Conservation (phyloP, 2,113 vertebrate species). For the Morone chrysops region DNA sequence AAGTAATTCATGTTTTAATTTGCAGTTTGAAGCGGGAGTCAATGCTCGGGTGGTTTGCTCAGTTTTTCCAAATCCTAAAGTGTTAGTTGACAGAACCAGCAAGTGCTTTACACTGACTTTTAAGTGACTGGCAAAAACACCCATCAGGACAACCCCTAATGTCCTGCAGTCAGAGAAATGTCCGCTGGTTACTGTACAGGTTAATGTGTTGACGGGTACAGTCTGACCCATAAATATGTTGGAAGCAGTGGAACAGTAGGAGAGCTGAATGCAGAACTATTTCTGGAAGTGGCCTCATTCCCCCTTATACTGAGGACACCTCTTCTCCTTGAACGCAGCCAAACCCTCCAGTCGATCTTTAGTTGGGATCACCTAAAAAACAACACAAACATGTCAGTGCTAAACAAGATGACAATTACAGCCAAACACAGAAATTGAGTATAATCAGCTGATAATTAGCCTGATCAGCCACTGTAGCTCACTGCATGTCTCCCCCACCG, state of each 20-base stretch:
- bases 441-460: too few relatives aligned
- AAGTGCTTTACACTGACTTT: neutral
- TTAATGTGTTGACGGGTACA: conserved; percentile 9
- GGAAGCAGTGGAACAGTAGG: conserved; percentile 60
- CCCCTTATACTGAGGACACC: conserved; percentile 92
- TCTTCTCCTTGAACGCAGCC: conserved; percentile 97
- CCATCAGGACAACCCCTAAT: neutral
- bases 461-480: too few relatives aligned
- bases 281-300: conserved; percentile 82
- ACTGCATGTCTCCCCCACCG: too few relatives aligned
- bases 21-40: conserved; percentile 1
- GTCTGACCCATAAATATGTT: conserved; percentile 37
- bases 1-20: neutral
- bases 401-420: neutral
- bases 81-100: neutral
- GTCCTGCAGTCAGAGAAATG: neutral
- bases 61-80: neutral
- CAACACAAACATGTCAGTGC: conserved; percentile 17
- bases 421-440: too few relatives aligned
- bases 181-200: conserved; percentile 31
- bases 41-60: conserved; percentile 18
- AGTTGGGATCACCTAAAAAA: conserved; percentile 93
- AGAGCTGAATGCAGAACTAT: conserved; percentile 49
- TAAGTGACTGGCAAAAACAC: conserved; percentile 4
- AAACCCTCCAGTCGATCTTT: conserved; percentile 97